Conservation (phyloP, 2,888 invertebrate genomes). For the Trachelus stipa region DNA sequence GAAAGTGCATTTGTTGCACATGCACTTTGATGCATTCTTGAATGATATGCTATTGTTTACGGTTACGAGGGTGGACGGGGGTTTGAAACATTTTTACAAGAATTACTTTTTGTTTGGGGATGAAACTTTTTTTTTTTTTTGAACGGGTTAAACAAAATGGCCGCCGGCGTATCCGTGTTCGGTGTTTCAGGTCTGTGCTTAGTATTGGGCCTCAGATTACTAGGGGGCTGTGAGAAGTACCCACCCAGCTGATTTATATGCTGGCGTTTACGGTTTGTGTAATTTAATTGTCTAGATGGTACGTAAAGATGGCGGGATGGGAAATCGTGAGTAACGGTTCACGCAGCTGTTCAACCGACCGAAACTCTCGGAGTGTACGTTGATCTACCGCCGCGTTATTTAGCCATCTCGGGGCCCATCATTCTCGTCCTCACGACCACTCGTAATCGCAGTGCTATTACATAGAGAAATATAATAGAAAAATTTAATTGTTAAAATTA, state of each 20-base stretch:
- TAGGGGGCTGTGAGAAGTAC: conserved; percentile 3
- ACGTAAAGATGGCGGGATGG: conserved; percentile 40
- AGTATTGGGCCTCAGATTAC: background rate
- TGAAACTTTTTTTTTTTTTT: conserved; percentile 7
- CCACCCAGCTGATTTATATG: conserved; percentile 43
- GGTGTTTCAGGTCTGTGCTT: background rate
- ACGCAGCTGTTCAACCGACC: conserved; percentile 22
- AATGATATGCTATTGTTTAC: background rate
- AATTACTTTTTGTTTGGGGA: background rate
- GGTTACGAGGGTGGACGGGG: no score
- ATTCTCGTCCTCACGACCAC: background rate
- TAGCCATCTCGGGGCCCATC: background rate
- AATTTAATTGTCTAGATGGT: conserved; percentile 55
- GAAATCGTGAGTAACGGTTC: conserved; percentile 20
- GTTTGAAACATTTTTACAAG: background rate
- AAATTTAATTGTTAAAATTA: background rate
- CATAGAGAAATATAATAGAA: background rate
- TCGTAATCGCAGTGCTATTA: conserved; percentile 18
- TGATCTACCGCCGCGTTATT: background rate
- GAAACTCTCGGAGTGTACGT: conserved; percentile 1
- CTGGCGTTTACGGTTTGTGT: conserved; percentile 49
- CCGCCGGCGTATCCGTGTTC: conserved; percentile 4
- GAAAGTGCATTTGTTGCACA: background rate
- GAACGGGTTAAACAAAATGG: background rate
- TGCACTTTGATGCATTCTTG: background rate